Percentiles rank a stretch among this genome's conserved stretches.
These are phyloP conservation scores for Dasypus novemcinctus DNA, from an alignment of 2,113 vertebrate species.

Conservation along the genomic window DNA sequence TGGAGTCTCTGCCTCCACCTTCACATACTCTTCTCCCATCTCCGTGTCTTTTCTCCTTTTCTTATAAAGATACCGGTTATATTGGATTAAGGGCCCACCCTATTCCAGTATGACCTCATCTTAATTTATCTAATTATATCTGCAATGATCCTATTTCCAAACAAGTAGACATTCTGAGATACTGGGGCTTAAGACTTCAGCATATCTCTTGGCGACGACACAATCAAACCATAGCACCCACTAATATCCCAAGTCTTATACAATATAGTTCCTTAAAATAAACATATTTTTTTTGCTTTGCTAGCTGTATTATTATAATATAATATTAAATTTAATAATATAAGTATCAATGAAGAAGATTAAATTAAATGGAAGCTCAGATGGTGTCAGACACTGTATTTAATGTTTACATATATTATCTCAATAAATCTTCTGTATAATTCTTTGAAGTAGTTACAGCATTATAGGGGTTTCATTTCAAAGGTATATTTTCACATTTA, in stretches of 20 bases:
- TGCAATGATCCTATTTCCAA: no score
- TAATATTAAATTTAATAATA: background rate
- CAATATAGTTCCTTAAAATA: background rate
- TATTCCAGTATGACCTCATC: no score
- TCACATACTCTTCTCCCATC: no score
- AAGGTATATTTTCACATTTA: background rate
- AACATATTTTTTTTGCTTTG: background rate
- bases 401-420: background rate
- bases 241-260: background rate
- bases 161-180: no score
- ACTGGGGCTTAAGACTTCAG: no score
- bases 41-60: no score
- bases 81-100: no score
- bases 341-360: background rate
- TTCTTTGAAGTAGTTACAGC: background rate
- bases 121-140: no score
- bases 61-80: no score
- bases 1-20: no score
- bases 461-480: background rate
- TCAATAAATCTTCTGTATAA: background rate
- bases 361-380: background rate
- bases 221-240: no score
- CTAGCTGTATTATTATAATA: background rate
- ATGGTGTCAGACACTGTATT: background rate
- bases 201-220: no score